Percentiles rank a stretch among this genome's conserved stretches.
Conservation (phyloP, 1,140 invertebrate species). For the Drosophila mayri region DNA sequence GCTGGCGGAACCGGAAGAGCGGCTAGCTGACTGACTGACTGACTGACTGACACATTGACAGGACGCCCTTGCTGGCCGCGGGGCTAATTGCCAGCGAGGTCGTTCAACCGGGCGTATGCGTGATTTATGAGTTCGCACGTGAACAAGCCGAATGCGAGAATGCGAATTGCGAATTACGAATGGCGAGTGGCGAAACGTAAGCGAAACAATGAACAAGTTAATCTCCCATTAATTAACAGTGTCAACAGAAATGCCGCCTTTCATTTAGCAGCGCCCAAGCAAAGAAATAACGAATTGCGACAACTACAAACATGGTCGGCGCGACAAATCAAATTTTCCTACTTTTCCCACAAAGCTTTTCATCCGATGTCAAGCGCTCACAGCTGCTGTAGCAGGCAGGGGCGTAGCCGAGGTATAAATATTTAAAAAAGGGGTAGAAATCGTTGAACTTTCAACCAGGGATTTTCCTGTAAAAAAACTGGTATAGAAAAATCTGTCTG, state of each 20-base stretch:
- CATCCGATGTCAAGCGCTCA: conserved; percentile 2
- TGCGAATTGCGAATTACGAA: conserved; percentile 21
- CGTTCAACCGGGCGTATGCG: conserved; percentile 78
- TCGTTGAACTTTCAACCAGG: no score
- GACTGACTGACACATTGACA: conserved; percentile 53
- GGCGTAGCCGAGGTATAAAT: neutral
- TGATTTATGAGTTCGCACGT: conserved; percentile 72
- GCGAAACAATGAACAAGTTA: conserved; percentile 58
- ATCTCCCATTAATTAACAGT: conserved; percentile 78
- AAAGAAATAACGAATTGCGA: conserved; percentile 26
- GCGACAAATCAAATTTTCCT: conserved; percentile 23
- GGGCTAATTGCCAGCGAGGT: conserved; percentile 70
- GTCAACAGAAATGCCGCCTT: conserved; percentile 71
- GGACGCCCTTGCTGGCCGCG: conserved; percentile 31
- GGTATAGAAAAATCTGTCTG: neutral
- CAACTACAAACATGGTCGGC: conserved; percentile 14
- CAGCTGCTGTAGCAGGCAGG: conserved; percentile 18
- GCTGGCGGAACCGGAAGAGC: conserved; percentile 62
- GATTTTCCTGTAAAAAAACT: neutral
- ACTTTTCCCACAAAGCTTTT: conserved; percentile 11
- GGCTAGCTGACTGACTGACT: conserved; percentile 10
- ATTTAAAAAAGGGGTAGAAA: neutral
- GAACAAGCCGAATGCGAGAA: conserved; percentile 7
- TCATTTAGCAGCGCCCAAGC: conserved; percentile 52
- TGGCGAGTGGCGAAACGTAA: conserved; percentile 17